A percentile compares a stretch with the other conserved stretches of the same genome.
Evolutionary conservation across 2,113 vertebrate species (phyloP).

Genomic region (Sturnira hondurensis): DNA sequence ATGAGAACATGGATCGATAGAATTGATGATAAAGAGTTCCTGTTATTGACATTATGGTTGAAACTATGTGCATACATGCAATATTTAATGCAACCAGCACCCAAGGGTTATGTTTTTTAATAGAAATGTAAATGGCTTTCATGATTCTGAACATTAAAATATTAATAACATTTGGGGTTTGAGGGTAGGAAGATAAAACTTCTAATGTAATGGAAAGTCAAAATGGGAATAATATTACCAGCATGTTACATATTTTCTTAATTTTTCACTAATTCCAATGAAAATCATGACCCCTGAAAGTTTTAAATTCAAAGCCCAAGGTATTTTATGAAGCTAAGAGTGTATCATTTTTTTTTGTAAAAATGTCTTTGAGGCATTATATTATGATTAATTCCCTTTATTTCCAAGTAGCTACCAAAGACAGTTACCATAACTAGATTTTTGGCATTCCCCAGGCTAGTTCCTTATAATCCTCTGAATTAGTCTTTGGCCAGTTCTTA

Average conservation of each 20-base stretch:
- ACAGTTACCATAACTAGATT: neutral
- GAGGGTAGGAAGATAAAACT: neutral
- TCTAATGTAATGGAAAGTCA: neutral
- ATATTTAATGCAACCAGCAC: neutral
- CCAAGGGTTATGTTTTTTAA: neutral
- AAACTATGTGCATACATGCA: neutral
- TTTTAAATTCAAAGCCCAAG: neutral
- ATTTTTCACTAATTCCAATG: neutral
- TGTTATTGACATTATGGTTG: neutral
- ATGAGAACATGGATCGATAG: neutral
- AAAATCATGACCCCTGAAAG: neutral
- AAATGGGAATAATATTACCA: neutral
- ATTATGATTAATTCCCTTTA: neutral
- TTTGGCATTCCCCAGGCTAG: neutral
- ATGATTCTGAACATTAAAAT: neutral
- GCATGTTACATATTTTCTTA: neutral
- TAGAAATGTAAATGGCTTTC: neutral
- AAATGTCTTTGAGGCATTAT: neutral
- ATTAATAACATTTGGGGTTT: neutral
- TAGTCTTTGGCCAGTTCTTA: neutral
- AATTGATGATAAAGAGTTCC: neutral
- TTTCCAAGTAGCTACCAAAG: neutral
- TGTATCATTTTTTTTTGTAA: neutral
- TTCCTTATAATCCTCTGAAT: neutral
- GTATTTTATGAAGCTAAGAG: neutral